Conservation (phyloP, 2,888 invertebrate genomes). For the Ischnus inquisitorius region DNA sequence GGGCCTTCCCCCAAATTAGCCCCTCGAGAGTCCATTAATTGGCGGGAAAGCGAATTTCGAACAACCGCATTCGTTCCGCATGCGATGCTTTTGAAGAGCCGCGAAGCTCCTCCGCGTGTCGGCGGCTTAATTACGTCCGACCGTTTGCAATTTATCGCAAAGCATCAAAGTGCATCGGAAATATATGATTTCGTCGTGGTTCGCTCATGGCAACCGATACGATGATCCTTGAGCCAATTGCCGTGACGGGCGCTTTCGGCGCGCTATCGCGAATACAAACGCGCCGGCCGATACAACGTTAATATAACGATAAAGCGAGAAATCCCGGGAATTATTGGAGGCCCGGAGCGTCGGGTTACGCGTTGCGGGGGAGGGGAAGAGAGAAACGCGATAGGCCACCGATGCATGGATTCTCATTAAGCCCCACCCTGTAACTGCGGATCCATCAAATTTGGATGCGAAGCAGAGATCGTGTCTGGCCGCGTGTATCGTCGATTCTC, state of each 20-base stretch:
- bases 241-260: neutral
- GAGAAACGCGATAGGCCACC: slow-evolving; percentile 2
- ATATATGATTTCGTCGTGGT: too few species aligned
- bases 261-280: neutral
- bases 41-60: too few species aligned
- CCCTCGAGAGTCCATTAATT: too few species aligned
- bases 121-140: too few species aligned
- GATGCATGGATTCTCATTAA: slow-evolving; percentile 3
- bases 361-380: neutral
- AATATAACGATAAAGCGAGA: neutral
- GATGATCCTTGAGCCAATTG: neutral
- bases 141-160: too few species aligned
- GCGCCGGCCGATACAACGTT: neutral
- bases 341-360: neutral
- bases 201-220: too few species aligned
- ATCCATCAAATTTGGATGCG: slow-evolving; percentile 18
- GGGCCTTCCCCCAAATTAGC: too few species aligned
- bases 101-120: too few species aligned
- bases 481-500: neutral
- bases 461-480: neutral
- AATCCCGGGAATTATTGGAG: slow-evolving; percentile 12
- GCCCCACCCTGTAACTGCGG: neutral
- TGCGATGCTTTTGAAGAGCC: too few species aligned
- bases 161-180: too few species aligned
- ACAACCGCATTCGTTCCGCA: too few species aligned